Percentiles rank a stretch among this genome's conserved stretches.
phyloP scores from a whole-genome alignment of 2,113 vertebrate genomes.

The Syngnathus typhle region DNA sequence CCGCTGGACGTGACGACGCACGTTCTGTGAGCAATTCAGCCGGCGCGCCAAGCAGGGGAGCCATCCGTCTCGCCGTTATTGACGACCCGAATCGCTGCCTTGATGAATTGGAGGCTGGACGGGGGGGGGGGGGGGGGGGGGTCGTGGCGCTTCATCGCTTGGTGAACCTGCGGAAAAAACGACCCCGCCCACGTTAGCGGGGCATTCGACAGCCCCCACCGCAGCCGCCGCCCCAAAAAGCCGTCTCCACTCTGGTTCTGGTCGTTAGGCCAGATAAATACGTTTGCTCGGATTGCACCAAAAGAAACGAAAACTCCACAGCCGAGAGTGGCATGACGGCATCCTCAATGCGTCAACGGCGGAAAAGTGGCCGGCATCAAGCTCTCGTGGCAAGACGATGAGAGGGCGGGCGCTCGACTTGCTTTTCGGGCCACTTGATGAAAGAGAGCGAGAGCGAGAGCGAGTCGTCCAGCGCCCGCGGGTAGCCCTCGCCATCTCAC shows the following conservation, averaged over 20 bases:
- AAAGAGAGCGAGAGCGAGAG: no score
- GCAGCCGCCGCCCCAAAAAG: conserved; percentile 9
- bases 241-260: conserved; percentile 48
- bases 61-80: conserved; percentile 58
- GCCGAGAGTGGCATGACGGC: no score
- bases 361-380: no score
- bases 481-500: no score
- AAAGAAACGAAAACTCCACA: no score
- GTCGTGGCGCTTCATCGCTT: conserved; percentile 21
- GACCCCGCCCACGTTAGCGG: conserved; percentile 7
- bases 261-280: conserved; percentile 53
- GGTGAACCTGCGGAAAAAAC: conserved; percentile 39
- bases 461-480: no score
- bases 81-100: conserved; percentile 51
- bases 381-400: not conserved
- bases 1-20: conserved; percentile 46
- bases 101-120: conserved; percentile 59
- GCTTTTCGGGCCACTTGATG: no score
- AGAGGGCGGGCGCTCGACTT: not conserved
- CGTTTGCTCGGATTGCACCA: conserved; percentile 20
- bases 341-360: conserved; percentile 20
- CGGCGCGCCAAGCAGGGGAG: conserved; percentile 42
- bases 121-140: not conserved
- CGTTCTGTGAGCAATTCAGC: conserved; percentile 53
- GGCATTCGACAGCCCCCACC: conserved; percentile 6